Percentiles rank a stretch among this genome's conserved stretches.
Evolutionary conservation across 2,888 invertebrate species (phyloP).

Genomic region (Ornithoptera alexandrae): DNA sequence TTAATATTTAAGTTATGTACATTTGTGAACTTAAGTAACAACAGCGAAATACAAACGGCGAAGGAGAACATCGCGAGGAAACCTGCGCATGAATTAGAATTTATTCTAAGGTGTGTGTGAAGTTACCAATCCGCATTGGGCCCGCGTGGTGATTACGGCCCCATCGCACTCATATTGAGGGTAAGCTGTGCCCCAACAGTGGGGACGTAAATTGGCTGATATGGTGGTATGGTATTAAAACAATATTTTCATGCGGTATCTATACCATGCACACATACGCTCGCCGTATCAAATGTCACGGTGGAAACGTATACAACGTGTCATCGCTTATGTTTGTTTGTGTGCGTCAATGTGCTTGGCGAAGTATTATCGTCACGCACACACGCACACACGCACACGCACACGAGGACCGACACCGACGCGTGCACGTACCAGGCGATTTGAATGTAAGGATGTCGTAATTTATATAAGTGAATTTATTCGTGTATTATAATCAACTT

Average conservation of each 20-base stretch:
- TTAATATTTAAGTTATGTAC: too few species aligned
- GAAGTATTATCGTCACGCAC: background rate
- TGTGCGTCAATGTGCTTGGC: conserved; percentile 20
- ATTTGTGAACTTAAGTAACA: too few species aligned
- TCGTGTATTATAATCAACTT: too few species aligned
- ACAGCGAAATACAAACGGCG: too few species aligned
- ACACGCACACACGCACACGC: background rate
- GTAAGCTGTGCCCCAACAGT: too few species aligned
- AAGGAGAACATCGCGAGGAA: too few species aligned
- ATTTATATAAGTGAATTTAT: background rate
- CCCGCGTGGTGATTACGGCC: too few species aligned
- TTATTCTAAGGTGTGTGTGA: too few species aligned
- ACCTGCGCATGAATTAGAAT: too few species aligned
- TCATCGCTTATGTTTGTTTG: conserved; percentile 22
- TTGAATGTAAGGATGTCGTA: conserved; percentile 17
- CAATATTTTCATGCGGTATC: conserved; percentile 20
- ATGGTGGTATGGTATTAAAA: conserved; percentile 3
- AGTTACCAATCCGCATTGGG: too few species aligned
- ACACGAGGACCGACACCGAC: background rate
- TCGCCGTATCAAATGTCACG: conserved; percentile 26
- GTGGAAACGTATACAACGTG: conserved; percentile 21
- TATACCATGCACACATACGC: conserved; percentile 15
- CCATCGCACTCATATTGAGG: too few species aligned
- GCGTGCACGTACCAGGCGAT: conserved; percentile 10
- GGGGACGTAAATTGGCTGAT: too few species aligned